Percentiles rank a stretch among this genome's conserved stretches.
Evolutionary conservation across 2,888 invertebrate genomes (phyloP).

Genomic region (Auanema freiburgensis): DNA sequence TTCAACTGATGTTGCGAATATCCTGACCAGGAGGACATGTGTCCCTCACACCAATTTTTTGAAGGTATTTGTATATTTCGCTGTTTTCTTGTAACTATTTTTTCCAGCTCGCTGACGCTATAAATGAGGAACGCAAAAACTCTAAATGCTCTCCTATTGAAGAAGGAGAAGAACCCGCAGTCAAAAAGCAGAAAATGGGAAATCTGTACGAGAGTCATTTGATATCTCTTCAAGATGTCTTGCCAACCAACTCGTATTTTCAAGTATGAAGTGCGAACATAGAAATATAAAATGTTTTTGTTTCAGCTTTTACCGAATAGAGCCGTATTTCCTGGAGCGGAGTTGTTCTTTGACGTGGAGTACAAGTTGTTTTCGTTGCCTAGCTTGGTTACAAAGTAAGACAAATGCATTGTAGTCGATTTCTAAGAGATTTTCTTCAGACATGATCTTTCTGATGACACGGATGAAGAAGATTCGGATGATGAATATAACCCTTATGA

Average conservation of each 20-base stretch:
- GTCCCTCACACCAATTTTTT: slow-evolving; percentile 12
- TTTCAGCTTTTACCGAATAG: slow-evolving; percentile 46
- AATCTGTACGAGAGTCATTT: slow-evolving; percentile 28
- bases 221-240: slow-evolving; percentile 25
- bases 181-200: slow-evolving; percentile 22
- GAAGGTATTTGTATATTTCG: slow-evolving; percentile 5
- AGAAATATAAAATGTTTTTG: slow-evolving; percentile 1
- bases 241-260: slow-evolving; percentile 34
- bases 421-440: not conserved
- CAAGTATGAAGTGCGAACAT: slow-evolving; percentile 24
- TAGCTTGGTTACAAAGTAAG: not conserved
- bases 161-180: slow-evolving; percentile 15
- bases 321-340: slow-evolving; percentile 55
- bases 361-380: slow-evolving; percentile 3
- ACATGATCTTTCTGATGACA: not conserved
- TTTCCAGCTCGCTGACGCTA: not conserved
- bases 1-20: not conserved
- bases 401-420: not conserved
- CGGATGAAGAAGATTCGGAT: slow-evolving; percentile 6
- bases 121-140: slow-evolving; percentile 6
- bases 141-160: not conserved
- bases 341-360: slow-evolving; percentile 46
- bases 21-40: slow-evolving; percentile 2
- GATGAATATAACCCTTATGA: slow-evolving; percentile 6
- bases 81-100: not conserved